Base-by-base conservation (phyloP, 2,113 vertebrate genomes). In the Nicator chloris region DNA sequence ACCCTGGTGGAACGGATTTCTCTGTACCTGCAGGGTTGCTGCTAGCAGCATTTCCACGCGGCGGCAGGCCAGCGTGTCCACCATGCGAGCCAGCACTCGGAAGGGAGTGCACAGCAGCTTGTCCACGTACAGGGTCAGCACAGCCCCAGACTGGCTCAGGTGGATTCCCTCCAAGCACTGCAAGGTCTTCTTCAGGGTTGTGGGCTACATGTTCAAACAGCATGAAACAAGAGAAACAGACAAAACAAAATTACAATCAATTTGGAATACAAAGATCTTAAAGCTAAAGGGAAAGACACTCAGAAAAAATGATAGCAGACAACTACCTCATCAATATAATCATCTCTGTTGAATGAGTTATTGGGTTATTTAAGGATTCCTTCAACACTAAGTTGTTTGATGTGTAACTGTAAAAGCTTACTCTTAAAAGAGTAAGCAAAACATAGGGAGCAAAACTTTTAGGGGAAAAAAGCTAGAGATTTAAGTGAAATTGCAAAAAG, bases 141-240 rank as follows among this genome's bases (percentile, higher is more conserved):
- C 98, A 1, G 99, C 99, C 6, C 99, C 99, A 0, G 99, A 99
- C 97, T 99, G 99, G 97, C 99, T 99, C 50, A 99, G 98, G 87
- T 99, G 99, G 92, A 99, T 99, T n/a, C 99, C 99, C 85, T 99
- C 99, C 94, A 99, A 90, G 96, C 99, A 99, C 97, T 99, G 99
- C 9, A 99, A 96, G 0, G 99, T 99, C 86, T 99, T 99, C 98
- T 99, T 99, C 89, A 99, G 97, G 78, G 98, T 98, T 49, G 98
- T 98, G 42, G 99, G 99, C 99, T 99, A 57, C 26, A 60, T 16
- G 18, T 15, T 65, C 7, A 16, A 72, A 54, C 10, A 70, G 71
- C n/a, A 31, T 1, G 11, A 51, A 85, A 13, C 2, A 50, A 50
- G 18, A 42, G 10, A n/a, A 61, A 31, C 3, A 37, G 3, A 27